Evolutionary conservation across 2,888 invertebrate species (phyloP), one percentile per base, ranked within the genome.

Genomic region (Melinaea marsaeus): DNA sequence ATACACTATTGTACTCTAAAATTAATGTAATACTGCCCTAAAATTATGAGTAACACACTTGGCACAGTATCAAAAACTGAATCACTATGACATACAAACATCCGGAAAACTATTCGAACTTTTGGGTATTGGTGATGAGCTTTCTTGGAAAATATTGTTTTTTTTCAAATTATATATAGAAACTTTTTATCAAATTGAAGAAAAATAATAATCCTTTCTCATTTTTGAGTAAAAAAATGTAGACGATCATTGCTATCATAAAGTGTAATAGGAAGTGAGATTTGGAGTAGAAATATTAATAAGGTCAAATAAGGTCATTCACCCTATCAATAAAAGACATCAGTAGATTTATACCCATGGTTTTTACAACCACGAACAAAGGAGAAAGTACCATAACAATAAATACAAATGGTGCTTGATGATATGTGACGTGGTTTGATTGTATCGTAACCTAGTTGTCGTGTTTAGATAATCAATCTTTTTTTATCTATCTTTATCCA

Each of bases 31-130:
- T 78, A 64, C 67, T 42, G 56, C 35, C 46, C 46, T 22, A 47
- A 63, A 48, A 61, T 63, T 57, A 62, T 47, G 57, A 63, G 56
- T 33, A 54, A 60, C 51, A 57, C 69, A 67, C 57, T 79, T 84
- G 84, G 82, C 84, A 75, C 71, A 56, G 69, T 75, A 79, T 79
- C 83, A 85, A 82, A 77, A 74, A 64, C 73, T 83, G 81, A 83
- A 74, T 83, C 80, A 80, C 57, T 68, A 63, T 68, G 66, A 61
- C 67, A 66, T 69, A 66, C 54, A 68, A 68, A 63, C 61, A 61
- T 46, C 45, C 48, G 61, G 58, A 66, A 62, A 54, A 58, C 35
- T 58, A 48, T 22, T 61, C 42, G 42, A 42, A 42, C 2, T 42
- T 42, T 42, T 42, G 42, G 42, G 42, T 42, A 9, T 37, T 42